Conservation (phyloP, 2,888 invertebrate genomes). For the Erebia epiphron region DNA sequence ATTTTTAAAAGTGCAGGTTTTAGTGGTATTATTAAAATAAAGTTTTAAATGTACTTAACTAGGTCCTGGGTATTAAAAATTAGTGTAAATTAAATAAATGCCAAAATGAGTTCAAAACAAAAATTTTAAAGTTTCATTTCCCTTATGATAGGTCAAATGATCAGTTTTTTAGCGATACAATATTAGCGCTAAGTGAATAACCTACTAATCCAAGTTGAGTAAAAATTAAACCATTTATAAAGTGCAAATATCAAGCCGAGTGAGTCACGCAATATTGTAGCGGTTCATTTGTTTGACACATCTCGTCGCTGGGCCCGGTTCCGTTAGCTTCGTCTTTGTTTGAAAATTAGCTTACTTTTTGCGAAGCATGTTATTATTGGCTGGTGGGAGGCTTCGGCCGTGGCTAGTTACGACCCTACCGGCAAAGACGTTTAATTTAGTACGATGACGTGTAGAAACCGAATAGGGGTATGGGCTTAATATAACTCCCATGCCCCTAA, state of each 20-base stretch:
- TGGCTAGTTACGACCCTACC: no score
- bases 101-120: no score
- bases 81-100: no score
- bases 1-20: no score
- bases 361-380: not conserved
- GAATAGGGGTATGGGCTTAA: no score
- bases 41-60: not conserved
- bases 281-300: constrained; percentile 36
- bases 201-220: not conserved
- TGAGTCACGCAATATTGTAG: constrained; percentile 21
- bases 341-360: constrained; percentile 31
- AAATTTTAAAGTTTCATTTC: no score
- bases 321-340: constrained; percentile 37
- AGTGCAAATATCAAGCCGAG: constrained; percentile 24
- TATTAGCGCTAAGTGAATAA: not conserved
- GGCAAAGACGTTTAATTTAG: no score
- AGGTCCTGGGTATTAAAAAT: not conserved
- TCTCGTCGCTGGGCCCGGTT: constrained; percentile 26
- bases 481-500: no score
- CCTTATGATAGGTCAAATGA: no score
- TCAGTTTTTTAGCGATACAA: not conserved
- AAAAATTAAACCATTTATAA: constrained; percentile 30
- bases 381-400: no score
- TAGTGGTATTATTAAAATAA: no score
- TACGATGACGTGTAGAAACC: no score